Evolutionary conservation across 2,113 vertebrate species (phyloP).

Genomic region (Orthonyx spaldingii): DNA sequence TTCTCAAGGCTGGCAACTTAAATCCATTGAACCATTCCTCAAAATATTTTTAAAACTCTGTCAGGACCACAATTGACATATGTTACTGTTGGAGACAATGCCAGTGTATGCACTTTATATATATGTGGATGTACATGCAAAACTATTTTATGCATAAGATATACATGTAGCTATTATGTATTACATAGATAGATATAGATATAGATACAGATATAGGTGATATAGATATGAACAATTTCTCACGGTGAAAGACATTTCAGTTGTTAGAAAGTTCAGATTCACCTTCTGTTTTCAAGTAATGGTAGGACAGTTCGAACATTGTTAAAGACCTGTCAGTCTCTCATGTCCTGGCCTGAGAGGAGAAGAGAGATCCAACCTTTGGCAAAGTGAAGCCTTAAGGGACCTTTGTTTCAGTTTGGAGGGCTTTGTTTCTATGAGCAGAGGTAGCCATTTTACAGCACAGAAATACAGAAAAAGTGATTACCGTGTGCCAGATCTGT

Average conservation of each 20-base stretch:
- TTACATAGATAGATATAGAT: background rate
- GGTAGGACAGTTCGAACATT: background rate
- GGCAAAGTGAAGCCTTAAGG: background rate
- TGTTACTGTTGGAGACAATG: background rate
- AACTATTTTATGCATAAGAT: background rate
- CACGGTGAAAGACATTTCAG: background rate
- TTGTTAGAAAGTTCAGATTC: background rate
- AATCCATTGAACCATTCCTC: background rate
- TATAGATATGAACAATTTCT: background rate
- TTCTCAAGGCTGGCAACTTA: background rate
- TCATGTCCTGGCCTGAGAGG: background rate
- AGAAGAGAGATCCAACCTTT: background rate
- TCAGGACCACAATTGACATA: background rate
- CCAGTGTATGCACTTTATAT: background rate
- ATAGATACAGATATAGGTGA: background rate
- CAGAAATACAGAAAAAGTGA: constrained; percentile 23
- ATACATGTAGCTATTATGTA: background rate
- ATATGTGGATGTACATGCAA: background rate
- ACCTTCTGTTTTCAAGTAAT: background rate
- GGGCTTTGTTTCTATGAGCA: background rate
- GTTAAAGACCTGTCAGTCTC: background rate
- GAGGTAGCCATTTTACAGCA: constrained; percentile 4
- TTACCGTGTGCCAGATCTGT: constrained; percentile 12
- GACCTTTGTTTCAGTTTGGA: background rate
- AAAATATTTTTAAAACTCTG: background rate